Percentiles rank a stretch among this genome's conserved stretches.
Conservation (phyloP, 2,113 vertebrate genomes). For the Phodopus roborovskii region DNA sequence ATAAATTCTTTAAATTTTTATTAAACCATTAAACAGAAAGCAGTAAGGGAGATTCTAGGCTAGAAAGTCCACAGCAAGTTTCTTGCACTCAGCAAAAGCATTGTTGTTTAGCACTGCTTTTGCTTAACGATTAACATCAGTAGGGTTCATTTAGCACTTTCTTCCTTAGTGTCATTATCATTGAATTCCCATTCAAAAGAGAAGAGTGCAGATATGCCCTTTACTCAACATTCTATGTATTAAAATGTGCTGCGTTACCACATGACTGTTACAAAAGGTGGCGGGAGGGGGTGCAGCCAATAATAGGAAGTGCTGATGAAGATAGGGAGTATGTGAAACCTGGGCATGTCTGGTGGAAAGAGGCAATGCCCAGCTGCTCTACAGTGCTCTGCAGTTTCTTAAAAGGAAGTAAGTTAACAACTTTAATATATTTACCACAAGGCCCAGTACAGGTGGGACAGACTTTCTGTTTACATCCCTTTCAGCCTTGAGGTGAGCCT, state of each 20-base stretch:
- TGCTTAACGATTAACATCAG: neutral
- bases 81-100: neutral
- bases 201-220: neutral
- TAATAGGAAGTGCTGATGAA: neutral
- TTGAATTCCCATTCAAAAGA: neutral
- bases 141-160: neutral
- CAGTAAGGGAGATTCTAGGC: neutral
- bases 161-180: neutral
- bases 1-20: neutral
- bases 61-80: neutral
- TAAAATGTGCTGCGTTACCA: neutral
- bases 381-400: neutral
- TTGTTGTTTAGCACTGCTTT: neutral
- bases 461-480: neutral
- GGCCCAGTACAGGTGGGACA: neutral
- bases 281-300: neutral
- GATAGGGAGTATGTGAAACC: neutral
- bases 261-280: neutral
- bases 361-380: neutral
- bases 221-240: neutral
- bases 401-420: neutral
- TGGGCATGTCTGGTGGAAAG: neutral
- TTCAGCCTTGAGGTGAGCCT: neutral
- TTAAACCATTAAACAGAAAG: neutral
- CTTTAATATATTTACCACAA: neutral